A percentile compares a stretch with the other conserved stretches of the same genome.
Conservation (phyloP, 2,888 invertebrate genomes). For the Lepidocyrtinus sp. region DNA sequence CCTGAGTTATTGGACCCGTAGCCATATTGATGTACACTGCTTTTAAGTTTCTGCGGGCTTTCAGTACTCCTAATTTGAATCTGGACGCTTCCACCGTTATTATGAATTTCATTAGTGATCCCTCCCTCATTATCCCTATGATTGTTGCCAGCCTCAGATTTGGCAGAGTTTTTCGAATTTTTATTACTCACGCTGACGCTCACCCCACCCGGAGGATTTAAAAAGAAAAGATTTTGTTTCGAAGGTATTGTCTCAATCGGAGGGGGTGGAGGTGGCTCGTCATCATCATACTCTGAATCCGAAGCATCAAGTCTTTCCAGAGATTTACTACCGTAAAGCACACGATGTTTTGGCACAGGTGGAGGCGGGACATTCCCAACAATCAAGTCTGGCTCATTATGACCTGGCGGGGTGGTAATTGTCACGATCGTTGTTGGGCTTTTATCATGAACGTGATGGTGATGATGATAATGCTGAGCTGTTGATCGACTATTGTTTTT, state of each 20-base stretch:
- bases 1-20: constrained; percentile 28
- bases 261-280: constrained; percentile 85
- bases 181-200: constrained; percentile 58
- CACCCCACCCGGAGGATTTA: constrained; percentile 47
- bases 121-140: constrained; percentile 26
- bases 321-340: constrained; percentile 48
- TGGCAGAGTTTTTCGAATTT: constrained; percentile 47
- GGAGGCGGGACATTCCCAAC: constrained; percentile 67
- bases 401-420: constrained; percentile 50
- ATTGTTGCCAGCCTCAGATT: not conserved
- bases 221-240: constrained; percentile 71
- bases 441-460: constrained; percentile 43
- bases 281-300: constrained; percentile 73
- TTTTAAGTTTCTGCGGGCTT: constrained; percentile 32
- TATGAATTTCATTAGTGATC: constrained; percentile 52
- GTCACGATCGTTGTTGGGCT: constrained; percentile 56
- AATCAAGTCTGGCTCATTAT: constrained; percentile 53
- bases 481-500: constrained; percentile 51
- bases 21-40: constrained; percentile 24
- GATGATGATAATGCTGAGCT: constrained; percentile 40
- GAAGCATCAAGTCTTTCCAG: constrained; percentile 71
- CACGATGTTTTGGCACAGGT: constrained; percentile 72
- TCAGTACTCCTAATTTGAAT: constrained; percentile 54
- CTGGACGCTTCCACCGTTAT: constrained; percentile 52
- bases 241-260: constrained; percentile 93